Percentiles rank a stretch among this genome's conserved stretches.
These are phyloP conservation scores for Triplophysa rosa DNA, from an alignment of 2,113 vertebrate genomes.

Conservation along the genomic window DNA sequence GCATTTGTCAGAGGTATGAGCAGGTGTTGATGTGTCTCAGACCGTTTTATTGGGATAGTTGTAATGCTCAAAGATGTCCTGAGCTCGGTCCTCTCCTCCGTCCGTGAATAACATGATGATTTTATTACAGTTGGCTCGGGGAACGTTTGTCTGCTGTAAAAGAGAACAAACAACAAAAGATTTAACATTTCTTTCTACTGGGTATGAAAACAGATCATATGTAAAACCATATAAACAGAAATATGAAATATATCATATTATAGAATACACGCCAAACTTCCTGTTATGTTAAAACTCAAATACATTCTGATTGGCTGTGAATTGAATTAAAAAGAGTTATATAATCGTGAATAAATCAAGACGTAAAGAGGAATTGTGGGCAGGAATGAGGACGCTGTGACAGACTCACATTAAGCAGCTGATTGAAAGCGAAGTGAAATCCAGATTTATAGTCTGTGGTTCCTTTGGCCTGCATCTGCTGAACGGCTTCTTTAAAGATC, in stretches of 20 bases:
- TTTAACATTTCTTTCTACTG: too few species aligned
- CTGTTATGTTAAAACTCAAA: too few species aligned
- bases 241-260: too few species aligned
- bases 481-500: conserved; percentile 95
- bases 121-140: conserved; percentile 96
- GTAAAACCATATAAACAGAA: too few species aligned
- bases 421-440: conserved; percentile 96
- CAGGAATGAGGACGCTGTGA: not conserved
- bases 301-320: too few species aligned
- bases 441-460: conserved; percentile 97
- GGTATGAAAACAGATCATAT: too few species aligned
- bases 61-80: conserved; percentile 97
- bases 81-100: conserved; percentile 92
- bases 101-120: conserved; percentile 99
- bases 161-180: not conserved
- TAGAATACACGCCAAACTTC: too few species aligned
- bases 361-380: not conserved
- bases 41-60: conserved; percentile 99
- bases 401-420: conserved; percentile 91
- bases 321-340: too few species aligned
- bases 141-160: conserved; percentile 85
- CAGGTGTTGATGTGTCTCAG: conserved; percentile 46
- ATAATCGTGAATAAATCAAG: not conserved
- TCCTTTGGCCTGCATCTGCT: conserved; percentile 96
- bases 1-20: not conserved